Evolutionary conservation across 1,140 invertebrate genomes (phyloP).

Genomic region (Drosophila cardini): DNA sequence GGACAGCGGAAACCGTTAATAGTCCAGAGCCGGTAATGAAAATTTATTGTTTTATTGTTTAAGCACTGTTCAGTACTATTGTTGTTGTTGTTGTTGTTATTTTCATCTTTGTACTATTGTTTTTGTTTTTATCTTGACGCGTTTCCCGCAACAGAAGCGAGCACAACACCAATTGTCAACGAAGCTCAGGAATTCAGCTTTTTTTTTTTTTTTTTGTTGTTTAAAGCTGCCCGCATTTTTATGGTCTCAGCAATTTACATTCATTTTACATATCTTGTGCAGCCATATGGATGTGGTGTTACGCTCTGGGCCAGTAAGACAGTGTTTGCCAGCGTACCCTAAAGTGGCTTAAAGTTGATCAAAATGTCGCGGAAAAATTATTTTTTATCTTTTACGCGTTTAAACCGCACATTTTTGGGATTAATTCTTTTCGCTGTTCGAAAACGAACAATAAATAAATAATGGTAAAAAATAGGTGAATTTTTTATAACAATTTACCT

Average conservation of each 20-base stretch:
- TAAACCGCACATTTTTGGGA: too few relatives aligned
- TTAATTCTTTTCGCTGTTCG: too few relatives aligned
- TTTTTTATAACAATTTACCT: too few relatives aligned
- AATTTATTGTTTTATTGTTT: constrained; percentile 83
- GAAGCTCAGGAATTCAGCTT: constrained; percentile 21
- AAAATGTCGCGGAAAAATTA: background rate
- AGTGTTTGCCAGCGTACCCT: background rate
- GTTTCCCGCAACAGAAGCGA: background rate
- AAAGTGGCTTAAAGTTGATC: constrained; percentile 21
- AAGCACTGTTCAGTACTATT: constrained; percentile 43
- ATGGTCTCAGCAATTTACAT: constrained; percentile 74
- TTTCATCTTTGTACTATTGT: constrained; percentile 25
- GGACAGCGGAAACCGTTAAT: constrained; percentile 72
- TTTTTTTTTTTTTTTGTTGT: constrained; percentile 41
- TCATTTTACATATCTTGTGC: constrained; percentile 61
- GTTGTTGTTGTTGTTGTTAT: constrained; percentile 5
- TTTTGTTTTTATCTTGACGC: constrained; percentile 43
- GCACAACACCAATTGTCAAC: constrained; percentile 37
- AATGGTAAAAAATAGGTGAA: too few relatives aligned
- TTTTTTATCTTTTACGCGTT: too few relatives aligned
- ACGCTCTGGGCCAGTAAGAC: constrained; percentile 60
- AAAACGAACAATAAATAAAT: too few relatives aligned
- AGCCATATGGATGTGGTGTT: constrained; percentile 34
- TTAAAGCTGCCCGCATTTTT: constrained; percentile 64
- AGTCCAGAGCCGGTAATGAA: constrained; percentile 78